Conservation (phyloP, 2,797 vertebrate species). For the Podarcis siculus region DNA sequence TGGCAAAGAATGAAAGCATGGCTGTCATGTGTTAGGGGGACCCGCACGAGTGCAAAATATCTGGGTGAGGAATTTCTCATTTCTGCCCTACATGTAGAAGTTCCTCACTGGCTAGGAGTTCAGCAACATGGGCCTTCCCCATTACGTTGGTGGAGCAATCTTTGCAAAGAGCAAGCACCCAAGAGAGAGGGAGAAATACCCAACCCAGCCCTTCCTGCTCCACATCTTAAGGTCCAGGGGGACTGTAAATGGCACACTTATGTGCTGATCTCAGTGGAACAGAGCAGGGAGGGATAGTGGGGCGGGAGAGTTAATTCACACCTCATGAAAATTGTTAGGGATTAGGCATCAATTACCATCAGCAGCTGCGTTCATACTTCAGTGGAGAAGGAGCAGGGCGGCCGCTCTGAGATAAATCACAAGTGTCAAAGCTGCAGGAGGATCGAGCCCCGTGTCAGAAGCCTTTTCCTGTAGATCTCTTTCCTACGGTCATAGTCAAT, state of each 20-base stretch:
- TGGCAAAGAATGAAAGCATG: neutral
- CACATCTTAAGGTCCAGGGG: neutral
- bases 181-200: neutral
- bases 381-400: neutral
- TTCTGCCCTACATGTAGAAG: neutral
- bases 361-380: constrained; percentile 17
- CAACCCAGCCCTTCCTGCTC: neutral
- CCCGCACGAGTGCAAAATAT: neutral
- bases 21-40: neutral
- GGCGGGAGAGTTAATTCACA: constrained; percentile 14
- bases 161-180: neutral
- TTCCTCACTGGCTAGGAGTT: neutral
- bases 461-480: neutral
- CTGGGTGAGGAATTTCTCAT: neutral
- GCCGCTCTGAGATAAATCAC: constrained; percentile 4
- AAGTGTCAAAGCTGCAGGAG: neutral
- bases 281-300: neutral
- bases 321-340: constrained; percentile 40
- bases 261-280: constrained; percentile 26
- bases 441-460: neutral
- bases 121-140: neutral
- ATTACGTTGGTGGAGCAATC: neutral
- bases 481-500: neutral
- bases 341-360: constrained; percentile 32
- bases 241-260: neutral